A percentile compares a stretch with the other conserved stretches of the same genome.
Evolutionary conservation across 1,140 invertebrate species (phyloP).

Genomic region (Eueides isabella): DNA sequence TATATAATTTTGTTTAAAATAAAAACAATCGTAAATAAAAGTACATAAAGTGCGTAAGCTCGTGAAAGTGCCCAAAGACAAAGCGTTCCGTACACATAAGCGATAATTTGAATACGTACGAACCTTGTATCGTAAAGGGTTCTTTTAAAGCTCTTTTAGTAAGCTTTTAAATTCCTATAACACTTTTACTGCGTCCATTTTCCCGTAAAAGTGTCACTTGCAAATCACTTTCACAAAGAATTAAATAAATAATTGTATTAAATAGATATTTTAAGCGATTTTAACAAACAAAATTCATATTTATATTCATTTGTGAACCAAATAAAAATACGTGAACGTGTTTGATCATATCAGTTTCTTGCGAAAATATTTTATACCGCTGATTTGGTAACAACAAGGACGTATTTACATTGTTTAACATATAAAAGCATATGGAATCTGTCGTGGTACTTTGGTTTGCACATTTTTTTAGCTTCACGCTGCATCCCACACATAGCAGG

Average conservation of each 20-base stretch:
- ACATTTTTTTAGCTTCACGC: neutral
- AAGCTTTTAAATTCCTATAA: conserved; percentile 15
- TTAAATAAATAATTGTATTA: conserved; percentile 3
- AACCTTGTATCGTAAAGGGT: conserved; percentile 74
- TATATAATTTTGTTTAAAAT: neutral
- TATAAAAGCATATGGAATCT: too few species aligned
- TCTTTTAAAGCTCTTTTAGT: conserved; percentile 35
- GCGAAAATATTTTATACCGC: too few species aligned
- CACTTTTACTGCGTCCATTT: conserved; percentile 32
- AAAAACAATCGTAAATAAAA: neutral
- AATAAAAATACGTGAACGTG: too few species aligned
- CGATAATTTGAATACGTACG: conserved; percentile 59
- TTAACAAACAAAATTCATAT: neutral
- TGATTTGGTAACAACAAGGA: too few species aligned
- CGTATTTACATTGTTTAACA: too few species aligned
- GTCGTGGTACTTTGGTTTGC: too few species aligned
- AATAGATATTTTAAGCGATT: neutral
- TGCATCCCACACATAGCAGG: neutral
- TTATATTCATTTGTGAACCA: neutral
- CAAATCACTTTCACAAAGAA: conserved; percentile 5
- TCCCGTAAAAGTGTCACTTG: conserved; percentile 17
- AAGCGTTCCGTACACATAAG: conserved; percentile 56
- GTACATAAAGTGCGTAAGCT: conserved; percentile 28
- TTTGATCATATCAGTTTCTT: too few species aligned
- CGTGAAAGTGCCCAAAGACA: conserved; percentile 32